Evolutionary conservation across 2,113 vertebrate genomes (phyloP), one percentile per base, ranked within the genome.

Genomic region (Dromas ardeola): DNA sequence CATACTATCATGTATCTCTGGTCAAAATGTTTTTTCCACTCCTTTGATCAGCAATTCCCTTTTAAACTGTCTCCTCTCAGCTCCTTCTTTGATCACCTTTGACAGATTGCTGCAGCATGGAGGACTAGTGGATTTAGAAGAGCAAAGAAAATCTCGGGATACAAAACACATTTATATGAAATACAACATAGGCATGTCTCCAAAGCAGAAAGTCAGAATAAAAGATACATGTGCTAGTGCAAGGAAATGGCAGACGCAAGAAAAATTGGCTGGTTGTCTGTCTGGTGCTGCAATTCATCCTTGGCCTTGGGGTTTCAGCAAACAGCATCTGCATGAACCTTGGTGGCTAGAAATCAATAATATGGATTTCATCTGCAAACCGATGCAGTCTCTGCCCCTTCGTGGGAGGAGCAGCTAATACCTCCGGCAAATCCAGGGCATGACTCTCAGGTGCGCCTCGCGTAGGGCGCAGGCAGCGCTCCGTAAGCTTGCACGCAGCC

Each of bases 1-100:
- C 59, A 40, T 50, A 79, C 13, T 11, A 69, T 43, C 73, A 80
- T n/a, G 19, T 71, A 86, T 91, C 59, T 88, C 25, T 1, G 8
- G 58, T 81, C 69, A 93, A 93, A 95, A 49, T 58, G 25, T 5
- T 82, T 94, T 90, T 70, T 86, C 59, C 15, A 15, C 45, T 83
- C n/a, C 81, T 95, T 95, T 96, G 89, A 97, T 97, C 94, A 93
- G 56, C 30, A 77, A 94, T 95, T 95, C 91, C 38, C 55, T 97
- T 96, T 97, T 78, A 87, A 95, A 94, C 32, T 81, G 27, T 63
- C 71, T 93, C 58, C 50, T 91, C 58, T 80, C 63, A 66, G 72
- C 55, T 79, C 42, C 36, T 84, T 71, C 91, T 97, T 95, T 96
- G 96, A 96, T 97, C 93, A 93, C 89, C 79, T 89, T 94, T 90